Conservation (phyloP, 2,888 invertebrate species). For the Aradus depressus region DNA sequence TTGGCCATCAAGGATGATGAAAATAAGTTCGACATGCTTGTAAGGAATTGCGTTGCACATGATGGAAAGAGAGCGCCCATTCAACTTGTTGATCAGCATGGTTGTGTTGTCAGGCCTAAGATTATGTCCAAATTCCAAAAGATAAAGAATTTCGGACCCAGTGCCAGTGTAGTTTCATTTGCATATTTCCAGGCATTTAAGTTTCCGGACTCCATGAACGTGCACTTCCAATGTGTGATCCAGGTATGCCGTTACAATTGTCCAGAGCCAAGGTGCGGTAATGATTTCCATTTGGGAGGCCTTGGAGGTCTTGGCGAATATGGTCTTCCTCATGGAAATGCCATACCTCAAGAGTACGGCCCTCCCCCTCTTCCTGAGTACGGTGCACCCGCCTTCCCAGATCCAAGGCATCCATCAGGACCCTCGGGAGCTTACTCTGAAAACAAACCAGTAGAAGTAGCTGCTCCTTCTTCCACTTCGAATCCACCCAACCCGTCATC, state of each 20-base stretch:
- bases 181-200: constrained; percentile 93
- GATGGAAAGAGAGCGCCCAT: constrained; percentile 89
- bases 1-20: constrained; percentile 90
- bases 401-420: constrained; percentile 72
- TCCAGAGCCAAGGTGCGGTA: constrained; percentile 51
- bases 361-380: constrained; percentile 53
- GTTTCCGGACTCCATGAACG: constrained; percentile 93
- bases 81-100: constrained; percentile 82
- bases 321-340: constrained; percentile 38
- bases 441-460: constrained; percentile 70
- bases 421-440: constrained; percentile 65
- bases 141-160: constrained; percentile 89
- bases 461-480: constrained; percentile 60
- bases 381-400: constrained; percentile 63
- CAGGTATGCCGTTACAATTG: constrained; percentile 88
- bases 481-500: constrained; percentile 37
- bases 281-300: constrained; percentile 26
- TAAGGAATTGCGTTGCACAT: constrained; percentile 87
- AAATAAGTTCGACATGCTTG: constrained; percentile 89
- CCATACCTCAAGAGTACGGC: constrained; percentile 54
- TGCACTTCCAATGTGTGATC: constrained; percentile 90
- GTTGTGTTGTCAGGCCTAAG: constrained; percentile 84
- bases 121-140: constrained; percentile 88
- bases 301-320: constrained; percentile 34
- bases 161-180: constrained; percentile 81